Evolutionary conservation across 1,140 invertebrate genomes (phyloP), one percentile per base, ranked within the genome.

Genomic region (Globodera ellingtonae): DNA sequence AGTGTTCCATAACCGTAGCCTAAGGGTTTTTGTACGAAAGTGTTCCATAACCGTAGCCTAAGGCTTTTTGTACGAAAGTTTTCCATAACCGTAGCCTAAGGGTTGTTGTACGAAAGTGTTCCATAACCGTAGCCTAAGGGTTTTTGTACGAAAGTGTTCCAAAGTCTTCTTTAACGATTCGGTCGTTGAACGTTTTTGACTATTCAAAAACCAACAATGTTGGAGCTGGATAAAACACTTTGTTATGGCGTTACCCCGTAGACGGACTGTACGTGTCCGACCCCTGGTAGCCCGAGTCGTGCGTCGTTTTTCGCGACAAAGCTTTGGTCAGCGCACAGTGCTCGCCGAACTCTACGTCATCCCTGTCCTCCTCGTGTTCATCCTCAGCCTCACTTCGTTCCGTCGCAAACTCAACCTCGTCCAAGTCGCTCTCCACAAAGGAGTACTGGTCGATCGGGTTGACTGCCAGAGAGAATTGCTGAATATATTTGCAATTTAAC

Each of bases 381-480:
- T 69, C 75, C 9, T 72, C 71, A 9, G 79, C 47, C 35, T 69
- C 75, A 21, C 48, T 75, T 21, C 62, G 73, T 18, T 69, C 75
- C 44, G 56, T 69, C 24, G 1, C 9, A 18, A 82, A 67, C 7
- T 83, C 80, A 35, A 62, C 35, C 15, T 75, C 80, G 35, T 83
- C 83, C 6, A 72, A n/a, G 18, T 82, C 81, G 66, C 78, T 84
- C 24, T 87, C 83, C 3, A 84, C 81, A 71, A 84, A 84, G 44
- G 84, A 79, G 72, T 81, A 84, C 56, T 85, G 78, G 75, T 84
- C 83, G 21, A 86, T 80, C 21, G 83, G 84, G 44, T 72, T 78
- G 9, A 83, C 84, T 52, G 79, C 79, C 44, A 81, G 85, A 6
- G 83, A 87, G 35, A 84, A 62, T 21, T 86, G 82, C 83, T 84